Conservation (phyloP, 2,113 vertebrate species). For the Neotragus pygmaeus region DNA sequence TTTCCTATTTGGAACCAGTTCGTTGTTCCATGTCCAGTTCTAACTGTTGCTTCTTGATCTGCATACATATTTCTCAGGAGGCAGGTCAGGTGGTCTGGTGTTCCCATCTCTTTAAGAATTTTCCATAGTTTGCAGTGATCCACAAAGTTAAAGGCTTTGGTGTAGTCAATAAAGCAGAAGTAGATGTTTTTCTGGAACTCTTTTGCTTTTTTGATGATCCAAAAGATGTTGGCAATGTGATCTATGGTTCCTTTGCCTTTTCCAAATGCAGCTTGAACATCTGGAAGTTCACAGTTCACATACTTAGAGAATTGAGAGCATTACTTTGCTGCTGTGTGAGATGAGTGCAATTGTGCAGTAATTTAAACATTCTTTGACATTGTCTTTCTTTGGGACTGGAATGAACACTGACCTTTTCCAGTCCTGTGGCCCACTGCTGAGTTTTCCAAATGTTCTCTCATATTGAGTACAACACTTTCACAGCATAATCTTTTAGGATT, state of each 20-base stretch:
- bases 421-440: background rate
- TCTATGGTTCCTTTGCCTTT: background rate
- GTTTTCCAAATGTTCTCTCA: background rate
- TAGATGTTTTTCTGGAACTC: background rate
- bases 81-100: background rate
- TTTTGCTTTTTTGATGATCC: background rate
- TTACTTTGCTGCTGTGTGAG: background rate
- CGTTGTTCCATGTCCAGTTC: background rate
- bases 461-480: background rate
- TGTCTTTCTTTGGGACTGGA: background rate
- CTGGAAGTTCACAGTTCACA: background rate
- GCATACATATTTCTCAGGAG: background rate
- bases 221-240: background rate
- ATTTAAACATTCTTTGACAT: background rate
- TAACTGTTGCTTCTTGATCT: background rate
- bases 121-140: background rate
- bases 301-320: background rate
- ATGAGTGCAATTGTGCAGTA: background rate
- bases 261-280: background rate
- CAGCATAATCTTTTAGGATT: background rate
- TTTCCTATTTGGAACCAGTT: background rate
- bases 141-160: background rate
- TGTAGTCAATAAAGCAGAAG: background rate
- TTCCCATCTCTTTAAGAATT: background rate
- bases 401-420: background rate